phyloP scores from a whole-genome alignment of 2,113 vertebrate species.

The Laterallus jamaicensis region DNA sequence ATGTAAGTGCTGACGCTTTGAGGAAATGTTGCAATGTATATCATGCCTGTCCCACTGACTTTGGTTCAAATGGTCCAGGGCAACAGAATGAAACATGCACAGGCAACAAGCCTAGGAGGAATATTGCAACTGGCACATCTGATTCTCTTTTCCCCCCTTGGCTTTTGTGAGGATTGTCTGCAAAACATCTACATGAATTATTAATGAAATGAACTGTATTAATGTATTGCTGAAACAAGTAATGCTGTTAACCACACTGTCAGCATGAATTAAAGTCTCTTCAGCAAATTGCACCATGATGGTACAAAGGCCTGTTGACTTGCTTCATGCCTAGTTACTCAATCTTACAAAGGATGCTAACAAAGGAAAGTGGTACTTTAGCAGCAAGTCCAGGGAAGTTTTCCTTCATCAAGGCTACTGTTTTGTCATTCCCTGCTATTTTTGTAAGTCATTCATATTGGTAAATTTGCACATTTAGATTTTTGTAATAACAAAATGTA shows the following conservation, averaged over 20 bases:
- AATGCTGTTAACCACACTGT: slow-evolving; percentile 25
- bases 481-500: neutral
- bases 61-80: neutral
- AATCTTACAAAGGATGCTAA: neutral
- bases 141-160: neutral
- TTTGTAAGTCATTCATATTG: no score
- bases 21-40: neutral
- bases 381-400: neutral
- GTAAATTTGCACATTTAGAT: no score
- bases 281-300: neutral
- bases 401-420: neutral
- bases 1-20: neutral
- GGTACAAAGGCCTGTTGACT: neutral
- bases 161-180: slow-evolving; percentile 8
- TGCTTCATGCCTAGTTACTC: neutral
- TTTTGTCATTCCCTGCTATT: neutral
- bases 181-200: slow-evolving; percentile 15
- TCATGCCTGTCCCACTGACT: neutral
- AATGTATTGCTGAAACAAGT: slow-evolving; percentile 17
- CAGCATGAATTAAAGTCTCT: neutral
- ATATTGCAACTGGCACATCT: slow-evolving; percentile 7
- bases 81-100: neutral
- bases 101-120: neutral
- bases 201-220: slow-evolving; percentile 17
- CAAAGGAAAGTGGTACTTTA: slow-evolving; percentile 11